These are phyloP conservation scores for Danio albolineatus DNA, from an alignment of 2,797 vertebrate genomes.

Conservation along the genomic window DNA sequence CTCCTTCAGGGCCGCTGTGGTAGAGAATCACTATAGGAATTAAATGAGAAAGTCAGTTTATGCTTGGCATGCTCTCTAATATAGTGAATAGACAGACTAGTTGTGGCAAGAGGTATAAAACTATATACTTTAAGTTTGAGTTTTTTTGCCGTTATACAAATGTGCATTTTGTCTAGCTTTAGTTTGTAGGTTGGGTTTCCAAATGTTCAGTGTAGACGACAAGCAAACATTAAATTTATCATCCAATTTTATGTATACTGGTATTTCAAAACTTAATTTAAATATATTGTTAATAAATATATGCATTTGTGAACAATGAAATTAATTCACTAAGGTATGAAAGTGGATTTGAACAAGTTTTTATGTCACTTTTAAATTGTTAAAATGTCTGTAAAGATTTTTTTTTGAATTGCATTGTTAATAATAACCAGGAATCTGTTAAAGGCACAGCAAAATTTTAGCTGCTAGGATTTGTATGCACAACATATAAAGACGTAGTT, in stretches of 20 bases:
- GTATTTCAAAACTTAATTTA: too few species aligned
- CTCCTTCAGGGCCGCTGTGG: slow-evolving; percentile 56
- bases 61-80: slow-evolving; percentile 56
- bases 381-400: too few species aligned
- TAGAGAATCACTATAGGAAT: slow-evolving; percentile 50
- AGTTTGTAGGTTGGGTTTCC: not conserved
- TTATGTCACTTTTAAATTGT: too few species aligned
- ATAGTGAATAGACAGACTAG: not conserved
- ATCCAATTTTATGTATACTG: too few species aligned
- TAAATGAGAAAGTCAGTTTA: slow-evolving; percentile 69
- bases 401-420: too few species aligned
- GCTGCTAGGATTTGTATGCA: too few species aligned
- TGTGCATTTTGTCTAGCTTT: not conserved
- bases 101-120: not conserved
- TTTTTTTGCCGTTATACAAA: not conserved
- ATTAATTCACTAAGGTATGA: not conserved
- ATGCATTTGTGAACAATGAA: not conserved
- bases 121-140: not conserved
- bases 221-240: too few species aligned
- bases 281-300: too few species aligned
- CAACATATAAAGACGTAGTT: too few species aligned
- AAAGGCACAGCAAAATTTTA: too few species aligned
- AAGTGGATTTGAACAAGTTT: not conserved
- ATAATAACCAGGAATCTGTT: too few species aligned
- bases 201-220: too few species aligned